These are phyloP conservation scores for Unio pictorum DNA, from an alignment of 2,888 invertebrate genomes.

Conservation along the genomic window DNA sequence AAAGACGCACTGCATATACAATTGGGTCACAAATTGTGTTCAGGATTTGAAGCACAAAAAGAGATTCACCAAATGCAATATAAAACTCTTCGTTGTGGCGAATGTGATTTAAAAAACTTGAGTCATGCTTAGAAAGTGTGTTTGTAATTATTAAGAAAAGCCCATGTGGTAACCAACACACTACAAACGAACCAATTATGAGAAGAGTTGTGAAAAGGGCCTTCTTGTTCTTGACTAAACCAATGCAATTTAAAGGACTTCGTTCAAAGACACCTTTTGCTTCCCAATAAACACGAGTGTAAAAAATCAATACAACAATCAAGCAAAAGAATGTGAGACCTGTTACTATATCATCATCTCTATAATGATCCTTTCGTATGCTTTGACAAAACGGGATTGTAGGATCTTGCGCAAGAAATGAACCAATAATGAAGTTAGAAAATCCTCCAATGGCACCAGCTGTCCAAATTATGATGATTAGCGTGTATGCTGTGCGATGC, in stretches of 20 bases:
- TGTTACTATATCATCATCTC: conserved; percentile 57
- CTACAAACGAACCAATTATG: conserved; percentile 56
- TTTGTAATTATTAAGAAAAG: conserved; percentile 45
- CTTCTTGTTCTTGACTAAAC: conserved; percentile 48
- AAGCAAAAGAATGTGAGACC: conserved; percentile 48
- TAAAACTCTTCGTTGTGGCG: too few species aligned
- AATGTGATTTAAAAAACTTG: too few species aligned
- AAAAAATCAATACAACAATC: conserved; percentile 50
- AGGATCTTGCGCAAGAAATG: conserved; percentile 8
- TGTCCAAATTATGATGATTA: conserved; percentile 49
- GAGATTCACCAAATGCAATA: conserved; percentile 35
- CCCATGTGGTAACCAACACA: conserved; percentile 61
- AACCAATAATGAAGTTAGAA: conserved; percentile 38
- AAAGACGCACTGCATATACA: conserved; percentile 54
- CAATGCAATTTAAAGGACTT: conserved; percentile 26
- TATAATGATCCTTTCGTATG: conserved; percentile 48
- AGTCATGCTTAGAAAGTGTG: too few species aligned
- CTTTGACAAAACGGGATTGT: conserved; percentile 50
- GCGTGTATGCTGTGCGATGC: conserved; percentile 29
- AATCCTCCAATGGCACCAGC: conserved; percentile 47
- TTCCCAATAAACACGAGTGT: conserved; percentile 52
- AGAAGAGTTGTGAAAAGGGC: conserved; percentile 58
- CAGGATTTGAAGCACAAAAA: conserved; percentile 47
- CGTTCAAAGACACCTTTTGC: conserved; percentile 33
- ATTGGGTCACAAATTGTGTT: conserved; percentile 57